A percentile compares a stretch with the other conserved stretches of the same genome.
Conservation (phyloP, 2,797 vertebrate genomes). For the Chiroxiphia lanceolata region DNA sequence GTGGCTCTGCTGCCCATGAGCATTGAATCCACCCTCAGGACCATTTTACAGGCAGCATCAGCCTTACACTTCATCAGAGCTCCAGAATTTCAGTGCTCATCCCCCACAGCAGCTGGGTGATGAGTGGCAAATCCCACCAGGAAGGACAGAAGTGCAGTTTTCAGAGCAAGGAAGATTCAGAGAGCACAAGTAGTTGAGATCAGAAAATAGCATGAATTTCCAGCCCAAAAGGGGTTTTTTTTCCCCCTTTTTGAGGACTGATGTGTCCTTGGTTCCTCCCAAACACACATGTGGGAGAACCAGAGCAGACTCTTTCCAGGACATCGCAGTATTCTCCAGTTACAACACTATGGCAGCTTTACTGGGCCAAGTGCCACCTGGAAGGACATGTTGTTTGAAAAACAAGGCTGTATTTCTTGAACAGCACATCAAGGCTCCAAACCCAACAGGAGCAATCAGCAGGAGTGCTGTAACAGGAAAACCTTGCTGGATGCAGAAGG, state of each 20-base stretch:
- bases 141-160: background rate
- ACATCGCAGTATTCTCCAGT: background rate
- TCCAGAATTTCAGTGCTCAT: background rate
- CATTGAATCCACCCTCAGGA: background rate
- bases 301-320: conserved; percentile 48
- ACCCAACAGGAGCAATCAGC: background rate
- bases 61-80: background rate
- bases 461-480: background rate
- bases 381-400: background rate
- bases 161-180: background rate
- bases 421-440: background rate
- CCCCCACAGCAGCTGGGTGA: background rate
- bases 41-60: background rate
- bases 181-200: background rate
- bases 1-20: background rate
- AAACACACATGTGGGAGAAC: background rate
- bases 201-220: background rate
- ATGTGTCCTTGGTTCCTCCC: background rate
- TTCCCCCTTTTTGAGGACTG: background rate
- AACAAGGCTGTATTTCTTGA: background rate
- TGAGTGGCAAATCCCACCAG: fast-evolving
- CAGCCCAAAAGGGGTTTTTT: fast-evolving
- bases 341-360: background rate
- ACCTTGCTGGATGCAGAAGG: background rate
- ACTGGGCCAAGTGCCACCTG: conserved; percentile 47